These are phyloP conservation scores for Pardalotus punctatus DNA, from an alignment of 2,113 vertebrate species.

Conservation along the genomic window DNA sequence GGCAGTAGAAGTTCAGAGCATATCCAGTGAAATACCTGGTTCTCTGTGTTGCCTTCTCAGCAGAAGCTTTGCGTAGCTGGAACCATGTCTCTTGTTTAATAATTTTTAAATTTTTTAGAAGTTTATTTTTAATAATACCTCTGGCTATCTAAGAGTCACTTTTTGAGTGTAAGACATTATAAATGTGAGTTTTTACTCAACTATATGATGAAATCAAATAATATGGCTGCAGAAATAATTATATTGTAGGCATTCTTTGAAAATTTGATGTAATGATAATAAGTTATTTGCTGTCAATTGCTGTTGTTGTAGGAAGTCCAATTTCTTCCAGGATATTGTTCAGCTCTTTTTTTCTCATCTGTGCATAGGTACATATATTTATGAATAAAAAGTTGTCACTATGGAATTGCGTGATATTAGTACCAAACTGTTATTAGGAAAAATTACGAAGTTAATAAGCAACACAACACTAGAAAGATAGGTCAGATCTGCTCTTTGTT, in stretches of 20 bases:
- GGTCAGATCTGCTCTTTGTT: background rate
- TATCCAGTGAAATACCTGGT: background rate
- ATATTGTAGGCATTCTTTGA: background rate
- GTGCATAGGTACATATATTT: background rate
- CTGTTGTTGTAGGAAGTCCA: background rate
- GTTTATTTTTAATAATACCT: background rate
- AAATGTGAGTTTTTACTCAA: background rate
- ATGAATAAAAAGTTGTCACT: background rate
- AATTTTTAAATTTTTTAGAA: no score
- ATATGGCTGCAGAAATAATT: background rate
- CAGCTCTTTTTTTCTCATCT: background rate
- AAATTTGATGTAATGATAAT: background rate
- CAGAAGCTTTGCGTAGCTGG: background rate
- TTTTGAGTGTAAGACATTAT: background rate
- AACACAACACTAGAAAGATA: background rate
- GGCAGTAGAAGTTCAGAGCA: background rate
- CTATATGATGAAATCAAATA: background rate
- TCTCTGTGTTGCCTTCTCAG: background rate
- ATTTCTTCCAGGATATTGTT: background rate
- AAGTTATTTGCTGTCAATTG: background rate
- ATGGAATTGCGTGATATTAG: background rate
- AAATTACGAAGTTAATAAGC: background rate
- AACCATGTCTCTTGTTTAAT: rapidly evolving
- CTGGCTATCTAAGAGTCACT: background rate
- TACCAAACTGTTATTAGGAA: background rate